Conservation (phyloP, 2,797 vertebrate genomes). For the Myotis vivesi region DNA sequence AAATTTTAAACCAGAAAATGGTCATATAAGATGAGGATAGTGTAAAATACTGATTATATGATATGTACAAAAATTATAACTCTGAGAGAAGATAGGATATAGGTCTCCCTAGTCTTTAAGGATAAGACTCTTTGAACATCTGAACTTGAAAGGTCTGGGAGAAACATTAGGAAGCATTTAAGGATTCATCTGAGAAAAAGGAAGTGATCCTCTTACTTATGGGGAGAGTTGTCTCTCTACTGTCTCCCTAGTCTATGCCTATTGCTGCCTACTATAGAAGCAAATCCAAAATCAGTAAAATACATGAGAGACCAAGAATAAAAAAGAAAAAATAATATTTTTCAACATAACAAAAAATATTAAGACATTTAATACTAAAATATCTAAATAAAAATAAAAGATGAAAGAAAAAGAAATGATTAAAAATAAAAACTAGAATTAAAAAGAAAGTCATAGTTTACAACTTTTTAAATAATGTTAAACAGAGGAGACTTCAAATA, state of each 20-base stretch:
- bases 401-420: neutral
- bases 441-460: neutral
- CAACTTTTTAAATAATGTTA: neutral
- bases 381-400: neutral
- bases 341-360: neutral
- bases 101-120: neutral
- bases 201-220: neutral
- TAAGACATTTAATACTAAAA: conserved; percentile 3
- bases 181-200: neutral
- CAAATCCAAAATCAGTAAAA: conserved; percentile 8
- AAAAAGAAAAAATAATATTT: neutral
- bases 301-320: neutral
- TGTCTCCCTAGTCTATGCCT: neutral
- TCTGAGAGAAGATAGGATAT: neutral
- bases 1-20: neutral
- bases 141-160: neutral
- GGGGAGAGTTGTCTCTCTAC: neutral
- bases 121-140: neutral
- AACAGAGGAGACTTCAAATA: neutral
- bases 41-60: neutral
- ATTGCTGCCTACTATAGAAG: neutral
- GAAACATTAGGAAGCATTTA: neutral
- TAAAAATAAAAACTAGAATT: neutral
- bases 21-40: neutral
- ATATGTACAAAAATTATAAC: neutral